These are phyloP conservation scores for Sphaerophoria taeniata DNA, from an alignment of 2,888 invertebrate species.

Conservation along the genomic window DNA sequence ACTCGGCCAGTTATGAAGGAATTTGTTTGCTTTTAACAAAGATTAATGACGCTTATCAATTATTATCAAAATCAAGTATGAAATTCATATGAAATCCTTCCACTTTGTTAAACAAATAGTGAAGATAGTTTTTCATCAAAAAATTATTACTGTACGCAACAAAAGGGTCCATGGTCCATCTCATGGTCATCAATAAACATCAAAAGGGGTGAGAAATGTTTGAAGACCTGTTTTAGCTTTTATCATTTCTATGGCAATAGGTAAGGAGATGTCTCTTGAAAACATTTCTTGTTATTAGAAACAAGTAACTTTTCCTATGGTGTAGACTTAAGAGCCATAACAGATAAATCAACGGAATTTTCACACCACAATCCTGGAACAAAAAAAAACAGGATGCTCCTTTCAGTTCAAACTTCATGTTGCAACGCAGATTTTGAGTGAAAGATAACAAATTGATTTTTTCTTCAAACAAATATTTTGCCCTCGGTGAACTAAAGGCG, in stretches of 20 bases:
- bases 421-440: constrained; percentile 44
- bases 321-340: constrained; percentile 9
- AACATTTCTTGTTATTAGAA: constrained; percentile 38
- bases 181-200: constrained; percentile 69
- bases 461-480: background rate
- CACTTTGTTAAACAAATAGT: constrained; percentile 60
- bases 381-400: constrained; percentile 4
- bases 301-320: constrained; percentile 51
- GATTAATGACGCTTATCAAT: constrained; percentile 69
- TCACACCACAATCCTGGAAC: constrained; percentile 20
- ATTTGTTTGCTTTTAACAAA: constrained; percentile 43
- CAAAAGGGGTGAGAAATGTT: constrained; percentile 47
- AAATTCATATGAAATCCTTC: constrained; percentile 35
- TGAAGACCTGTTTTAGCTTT: constrained; percentile 46
- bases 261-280: background rate
- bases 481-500: constrained; percentile 3
- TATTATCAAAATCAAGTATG: constrained; percentile 16
- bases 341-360: constrained; percentile 60
- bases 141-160: constrained; percentile 54
- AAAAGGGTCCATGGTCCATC: constrained; percentile 48
- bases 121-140: constrained; percentile 39
- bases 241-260: constrained; percentile 24
- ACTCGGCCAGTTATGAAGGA: background rate
- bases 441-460: constrained; percentile 68
- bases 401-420: background rate